phyloP scores from a whole-genome alignment of 2,113 vertebrate genomes.

The Microtus oregoni region DNA sequence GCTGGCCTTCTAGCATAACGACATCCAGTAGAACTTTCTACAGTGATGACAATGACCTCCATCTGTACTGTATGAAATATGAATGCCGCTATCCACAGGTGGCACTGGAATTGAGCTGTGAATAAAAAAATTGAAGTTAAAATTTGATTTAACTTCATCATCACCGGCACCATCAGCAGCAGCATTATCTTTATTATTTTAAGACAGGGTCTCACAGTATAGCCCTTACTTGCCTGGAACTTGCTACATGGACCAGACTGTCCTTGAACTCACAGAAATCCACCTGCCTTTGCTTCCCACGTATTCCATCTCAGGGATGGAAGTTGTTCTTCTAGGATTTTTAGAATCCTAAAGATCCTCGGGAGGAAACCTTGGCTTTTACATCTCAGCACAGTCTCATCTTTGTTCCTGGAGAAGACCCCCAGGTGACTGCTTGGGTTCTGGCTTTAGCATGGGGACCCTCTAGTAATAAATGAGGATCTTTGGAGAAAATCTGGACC shows the following conservation, averaged over 20 bases:
- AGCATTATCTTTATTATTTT: background rate
- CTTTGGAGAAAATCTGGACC: background rate
- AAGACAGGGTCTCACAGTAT: background rate
- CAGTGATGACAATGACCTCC: background rate
- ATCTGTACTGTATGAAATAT: background rate
- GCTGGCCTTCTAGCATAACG: background rate
- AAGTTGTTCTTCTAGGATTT: conserved; percentile 4
- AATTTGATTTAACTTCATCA: background rate
- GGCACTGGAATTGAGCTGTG: background rate
- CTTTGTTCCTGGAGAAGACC: background rate
- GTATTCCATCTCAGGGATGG: background rate
- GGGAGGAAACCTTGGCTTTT: conserved; percentile 3
- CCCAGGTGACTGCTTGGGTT: background rate
- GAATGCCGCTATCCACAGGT: background rate
- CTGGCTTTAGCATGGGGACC: background rate
- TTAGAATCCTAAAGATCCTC: background rate
- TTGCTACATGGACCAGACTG: background rate
- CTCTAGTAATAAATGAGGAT: background rate
- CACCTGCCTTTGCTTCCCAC: background rate
- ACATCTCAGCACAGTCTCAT: background rate
- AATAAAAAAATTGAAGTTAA: background rate
- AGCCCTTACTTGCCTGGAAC: background rate
- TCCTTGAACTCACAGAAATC: background rate
- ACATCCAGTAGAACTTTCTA: background rate
- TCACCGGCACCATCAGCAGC: background rate